Base-by-base conservation (phyloP, 2,888 invertebrate species). In the Oxyscelio sp. region DNA sequence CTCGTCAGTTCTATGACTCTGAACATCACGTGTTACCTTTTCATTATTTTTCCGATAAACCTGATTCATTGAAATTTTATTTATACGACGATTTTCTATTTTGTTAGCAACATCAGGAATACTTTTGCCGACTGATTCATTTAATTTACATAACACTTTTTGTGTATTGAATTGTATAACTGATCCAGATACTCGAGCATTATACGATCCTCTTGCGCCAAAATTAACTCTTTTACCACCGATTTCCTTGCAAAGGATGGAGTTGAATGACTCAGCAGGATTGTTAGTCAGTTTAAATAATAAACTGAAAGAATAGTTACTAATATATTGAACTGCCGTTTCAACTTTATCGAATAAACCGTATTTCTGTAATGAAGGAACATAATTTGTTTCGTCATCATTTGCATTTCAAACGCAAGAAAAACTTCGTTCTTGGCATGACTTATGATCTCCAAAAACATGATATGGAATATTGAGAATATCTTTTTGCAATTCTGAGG, bases 131-230 rank as follows among this genome's bases (percentile, higher is more conserved):
- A 19, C 11, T 40, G 2, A 27, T 27, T 61, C 11, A 50, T 80
- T 19, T 6, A 84, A n/a, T 71, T 52, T 17, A 19, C 48, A 45
- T 24, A 78, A 24, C 19, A 79, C 40, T 13, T 71, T 8, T 38
- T 79, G 79, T 0, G 78, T 74, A 43, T 83, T 83, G 8, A 68
- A 81, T n/a, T 85, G 82, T 0, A 85, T 1, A 11, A 79, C 82
- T 1, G 85, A 63, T 24, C 73, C 81, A 40, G 58, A 17, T 4
- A 66, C 66, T 38, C 66, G 50, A 13, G 45, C 74, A 65, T 66
- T 17, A 13, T 75, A 75, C 0, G 65, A 66, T 4, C 56, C 56
- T 66, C 58, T 45, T 34, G 65, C 56, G 17, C 75, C 66, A 48
- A 75, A 75, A 24, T 66, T 19, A 3, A 63, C 31, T 31, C 74